Base-by-base conservation (phyloP, 2,888 invertebrate genomes). In the Euphydryas editha region DNA sequence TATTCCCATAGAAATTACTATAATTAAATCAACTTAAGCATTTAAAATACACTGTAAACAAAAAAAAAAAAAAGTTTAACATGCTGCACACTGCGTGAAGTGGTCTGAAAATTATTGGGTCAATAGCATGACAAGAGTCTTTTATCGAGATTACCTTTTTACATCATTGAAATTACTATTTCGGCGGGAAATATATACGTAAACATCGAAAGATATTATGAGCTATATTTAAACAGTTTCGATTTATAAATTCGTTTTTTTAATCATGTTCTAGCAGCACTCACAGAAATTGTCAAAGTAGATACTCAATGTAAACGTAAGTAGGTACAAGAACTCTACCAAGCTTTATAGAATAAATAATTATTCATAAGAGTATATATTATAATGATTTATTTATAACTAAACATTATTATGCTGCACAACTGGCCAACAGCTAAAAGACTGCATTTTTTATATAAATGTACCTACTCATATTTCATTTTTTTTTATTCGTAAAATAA, bases 101-200 rank as follows among this genome's bases (percentile, higher is more conserved):
- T 78, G 79, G 71, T 79, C 79, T 80, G 68, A 76, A 78, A 79
- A 82, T 82, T 82, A 83, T 81, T 84, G 83, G 87, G 88, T 89
- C 89, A 87, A 86, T 90, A 86, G 84, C 69, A 75, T 81, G 73
- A 81, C 68, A 68, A 62, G 65, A 83, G 79, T 84, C 78, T 83
- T 81, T 78, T 79, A 81, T 78, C 72, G 76, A 82, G 79, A 87
- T 84, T 75, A 67, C 68, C 70, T 81, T 82, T 87, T 89, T 89
- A 87, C 86, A 90, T 90, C 88, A 90, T 82, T 83, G 78, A 71
- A 74, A 78, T 69, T 68, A 76, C 80, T 76, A 82, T 88, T 89
- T 90, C 85, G 89, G 91, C 90, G 91, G 90, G 90, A 92, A 91
- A 88, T 76, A 72, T 60, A 63, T 60, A 55, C 51, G 24, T 42